phyloP scores from a whole-genome alignment of 2,888 invertebrate species.

The Rhaphigaster nebulosa region DNA sequence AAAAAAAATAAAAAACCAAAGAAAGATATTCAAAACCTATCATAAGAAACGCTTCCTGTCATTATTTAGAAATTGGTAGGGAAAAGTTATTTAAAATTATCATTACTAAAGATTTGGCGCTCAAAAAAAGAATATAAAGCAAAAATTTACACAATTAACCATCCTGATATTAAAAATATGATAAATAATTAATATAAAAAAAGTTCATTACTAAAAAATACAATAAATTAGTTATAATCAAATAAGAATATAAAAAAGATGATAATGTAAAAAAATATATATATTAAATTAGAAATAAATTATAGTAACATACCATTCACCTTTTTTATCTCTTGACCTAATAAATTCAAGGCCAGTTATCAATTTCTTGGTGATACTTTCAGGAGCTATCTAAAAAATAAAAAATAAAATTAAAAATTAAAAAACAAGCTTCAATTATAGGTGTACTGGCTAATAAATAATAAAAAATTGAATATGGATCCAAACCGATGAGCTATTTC shows the following conservation, averaged over 20 bases:
- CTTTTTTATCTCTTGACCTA: slow-evolving; percentile 46
- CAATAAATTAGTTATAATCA: too few species aligned
- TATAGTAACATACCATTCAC: slow-evolving; percentile 25
- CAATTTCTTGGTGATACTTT: slow-evolving; percentile 41
- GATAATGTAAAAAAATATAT: not conserved
- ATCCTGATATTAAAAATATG: too few species aligned
- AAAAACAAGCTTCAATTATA: not conserved
- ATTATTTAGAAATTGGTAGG: too few species aligned
- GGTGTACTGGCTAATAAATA: not conserved
- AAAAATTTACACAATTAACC: too few species aligned
- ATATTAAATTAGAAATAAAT: not conserved
- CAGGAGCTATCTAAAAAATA: slow-evolving; percentile 40
- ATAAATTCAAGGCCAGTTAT: slow-evolving; percentile 54
- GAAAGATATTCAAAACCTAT: too few species aligned
- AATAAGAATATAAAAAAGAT: not conserved
- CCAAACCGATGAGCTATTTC: not conserved
- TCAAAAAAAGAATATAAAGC: too few species aligned
- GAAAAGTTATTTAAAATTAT: too few species aligned
- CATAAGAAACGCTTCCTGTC: too few species aligned
- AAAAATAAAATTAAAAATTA: slow-evolving; percentile 13
- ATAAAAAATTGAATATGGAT: not conserved
- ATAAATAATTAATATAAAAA: too few species aligned
- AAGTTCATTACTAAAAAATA: too few species aligned
- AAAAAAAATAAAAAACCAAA: too few species aligned
- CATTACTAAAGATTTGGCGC: too few species aligned